Conservation (phyloP, 1,140 invertebrate species). For the Thaumetopoea pityocampa region DNA sequence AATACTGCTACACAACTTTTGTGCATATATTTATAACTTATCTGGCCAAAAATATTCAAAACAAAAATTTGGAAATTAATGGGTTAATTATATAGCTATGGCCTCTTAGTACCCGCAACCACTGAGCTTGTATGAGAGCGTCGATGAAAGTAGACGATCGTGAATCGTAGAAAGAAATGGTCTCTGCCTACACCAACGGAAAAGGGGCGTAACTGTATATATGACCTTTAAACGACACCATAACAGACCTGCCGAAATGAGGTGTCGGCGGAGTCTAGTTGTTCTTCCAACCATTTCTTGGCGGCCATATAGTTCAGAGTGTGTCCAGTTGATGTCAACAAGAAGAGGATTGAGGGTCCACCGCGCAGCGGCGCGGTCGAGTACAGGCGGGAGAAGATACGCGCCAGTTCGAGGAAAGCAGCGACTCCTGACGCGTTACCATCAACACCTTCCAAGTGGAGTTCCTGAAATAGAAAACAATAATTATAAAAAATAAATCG, state of each 20-base stretch:
- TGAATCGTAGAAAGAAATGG: too few relatives aligned
- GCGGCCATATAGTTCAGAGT: constrained; percentile 95
- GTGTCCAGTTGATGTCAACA: constrained; percentile 94
- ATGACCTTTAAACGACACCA: neutral
- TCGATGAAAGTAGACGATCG: too few relatives aligned
- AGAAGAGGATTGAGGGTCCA: constrained; percentile 92
- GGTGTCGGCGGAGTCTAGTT: constrained; percentile 86
- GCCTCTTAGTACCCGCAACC: too few relatives aligned
- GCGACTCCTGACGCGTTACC: constrained; percentile 96
- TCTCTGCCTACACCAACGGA: too few relatives aligned
- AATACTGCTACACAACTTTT: too few relatives aligned
- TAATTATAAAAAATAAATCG: constrained; percentile 7
- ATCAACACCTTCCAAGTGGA: constrained; percentile 89
- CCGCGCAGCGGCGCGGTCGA: constrained; percentile 86
- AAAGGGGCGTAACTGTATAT: constrained; percentile 14
- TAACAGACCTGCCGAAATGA: constrained; percentile 82
- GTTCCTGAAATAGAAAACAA: constrained; percentile 77
- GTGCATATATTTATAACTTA: too few relatives aligned
- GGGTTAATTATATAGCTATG: too few relatives aligned
- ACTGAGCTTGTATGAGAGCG: too few relatives aligned
- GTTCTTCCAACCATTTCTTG: constrained; percentile 97
- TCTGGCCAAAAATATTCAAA: too few relatives aligned
- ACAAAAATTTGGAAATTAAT: too few relatives aligned
- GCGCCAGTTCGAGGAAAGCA: constrained; percentile 90
- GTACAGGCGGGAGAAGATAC: constrained; percentile 95